Percentiles rank a stretch among this genome's conserved stretches.
These are phyloP conservation scores for Hemiscyllium ocellatum DNA, from an alignment of 2,113 vertebrate genomes.

Conservation along the genomic window DNA sequence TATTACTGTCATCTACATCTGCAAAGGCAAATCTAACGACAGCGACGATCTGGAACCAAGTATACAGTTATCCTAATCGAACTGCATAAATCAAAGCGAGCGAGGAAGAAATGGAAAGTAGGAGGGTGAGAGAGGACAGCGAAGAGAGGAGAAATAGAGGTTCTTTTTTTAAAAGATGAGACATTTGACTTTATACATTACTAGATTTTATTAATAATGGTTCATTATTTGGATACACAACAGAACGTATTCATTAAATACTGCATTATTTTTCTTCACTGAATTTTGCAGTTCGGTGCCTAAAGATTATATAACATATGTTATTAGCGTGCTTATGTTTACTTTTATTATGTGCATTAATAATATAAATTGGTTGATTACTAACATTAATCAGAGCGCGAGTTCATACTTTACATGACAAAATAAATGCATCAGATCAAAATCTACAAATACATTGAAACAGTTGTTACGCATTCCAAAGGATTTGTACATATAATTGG, in stretches of 20 bases:
- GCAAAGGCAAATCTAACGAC: slow-evolving; percentile 60
- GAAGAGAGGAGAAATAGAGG: background rate
- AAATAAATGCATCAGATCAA: background rate
- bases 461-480: background rate
- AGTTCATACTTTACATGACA: slow-evolving; percentile 1
- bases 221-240: background rate
- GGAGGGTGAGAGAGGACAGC: slow-evolving; percentile 37
- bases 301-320: background rate
- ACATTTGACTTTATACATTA: background rate
- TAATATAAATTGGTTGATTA: background rate
- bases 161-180: background rate
- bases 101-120: slow-evolving; percentile 14
- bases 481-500: background rate
- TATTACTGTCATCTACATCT: slow-evolving; percentile 67
- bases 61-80: slow-evolving; percentile 37
- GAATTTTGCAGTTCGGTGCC: background rate
- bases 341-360: background rate
- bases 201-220: background rate
- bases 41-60: slow-evolving; percentile 60
- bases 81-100: slow-evolving; percentile 36
- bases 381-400: background rate
- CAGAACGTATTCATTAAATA: background rate
- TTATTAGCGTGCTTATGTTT: background rate
- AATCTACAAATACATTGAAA: slow-evolving; percentile 11
- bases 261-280: background rate